Conservation (phyloP, 2,113 vertebrate genomes). For the Ellobius talpinus region DNA sequence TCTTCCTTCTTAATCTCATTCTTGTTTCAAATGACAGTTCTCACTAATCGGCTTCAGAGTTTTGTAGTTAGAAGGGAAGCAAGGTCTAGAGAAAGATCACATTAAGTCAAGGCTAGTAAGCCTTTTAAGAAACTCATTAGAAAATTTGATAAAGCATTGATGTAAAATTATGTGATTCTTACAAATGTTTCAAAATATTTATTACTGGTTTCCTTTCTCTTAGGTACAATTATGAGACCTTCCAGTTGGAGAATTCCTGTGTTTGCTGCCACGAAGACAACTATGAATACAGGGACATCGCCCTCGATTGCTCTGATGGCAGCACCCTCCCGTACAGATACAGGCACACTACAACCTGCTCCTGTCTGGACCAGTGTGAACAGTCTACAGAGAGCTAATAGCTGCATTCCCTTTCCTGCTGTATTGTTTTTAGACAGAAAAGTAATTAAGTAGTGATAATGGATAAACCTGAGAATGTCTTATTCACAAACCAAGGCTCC, state of each 20-base stretch:
- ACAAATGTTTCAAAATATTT: not conserved
- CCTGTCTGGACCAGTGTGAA: constrained; percentile 64
- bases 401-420: not conserved
- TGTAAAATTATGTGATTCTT: not conserved
- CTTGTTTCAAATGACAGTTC: not conserved
- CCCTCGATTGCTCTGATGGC: constrained; percentile 62
- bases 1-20: not conserved
- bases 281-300: constrained; percentile 12
- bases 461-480: not conserved
- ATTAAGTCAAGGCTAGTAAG: not conserved
- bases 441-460: not conserved
- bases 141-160: not conserved
- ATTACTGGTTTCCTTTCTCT: not conserved
- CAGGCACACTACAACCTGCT: constrained; percentile 63
- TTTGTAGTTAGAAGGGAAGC: not conserved
- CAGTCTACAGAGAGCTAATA: not conserved
- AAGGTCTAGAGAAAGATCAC: not conserved
- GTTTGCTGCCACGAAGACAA: constrained; percentile 73
- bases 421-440: constrained; percentile 48
- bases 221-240: constrained; percentile 72
- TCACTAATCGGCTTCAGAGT: not conserved
- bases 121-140: not conserved
- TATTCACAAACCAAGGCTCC: not conserved
- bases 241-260: constrained; percentile 64
- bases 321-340: constrained; percentile 39